Conservation (phyloP, 2,113 vertebrate genomes). For the Elachura formosa region DNA sequence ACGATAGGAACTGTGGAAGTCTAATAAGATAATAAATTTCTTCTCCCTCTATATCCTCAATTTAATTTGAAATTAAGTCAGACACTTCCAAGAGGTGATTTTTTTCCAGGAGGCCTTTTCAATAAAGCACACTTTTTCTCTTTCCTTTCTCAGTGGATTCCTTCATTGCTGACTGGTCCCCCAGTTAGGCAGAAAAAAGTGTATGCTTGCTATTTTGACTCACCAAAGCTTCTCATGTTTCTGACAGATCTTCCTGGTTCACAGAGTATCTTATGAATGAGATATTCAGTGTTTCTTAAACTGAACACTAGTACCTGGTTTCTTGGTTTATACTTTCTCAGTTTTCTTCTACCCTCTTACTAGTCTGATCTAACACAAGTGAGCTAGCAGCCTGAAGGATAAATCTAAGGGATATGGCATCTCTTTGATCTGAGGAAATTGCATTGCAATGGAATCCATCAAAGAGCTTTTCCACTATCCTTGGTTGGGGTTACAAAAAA, state of each 20-base stretch:
- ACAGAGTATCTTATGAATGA: background rate
- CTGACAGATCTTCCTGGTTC: background rate
- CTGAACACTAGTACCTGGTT: background rate
- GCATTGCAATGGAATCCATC: background rate
- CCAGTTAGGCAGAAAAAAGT: background rate
- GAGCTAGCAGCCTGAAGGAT: background rate
- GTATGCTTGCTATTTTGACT: background rate
- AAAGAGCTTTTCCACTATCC: background rate
- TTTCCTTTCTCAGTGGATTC: background rate
- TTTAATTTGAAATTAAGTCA: background rate
- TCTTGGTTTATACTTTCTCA: background rate
- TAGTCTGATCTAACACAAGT: background rate
- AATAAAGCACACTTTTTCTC: background rate
- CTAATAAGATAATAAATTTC: slow-evolving; percentile 1
- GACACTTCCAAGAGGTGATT: background rate
- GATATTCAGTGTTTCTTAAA: background rate
- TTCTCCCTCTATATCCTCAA: background rate
- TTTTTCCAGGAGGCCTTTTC: background rate
- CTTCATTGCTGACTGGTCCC: background rate
- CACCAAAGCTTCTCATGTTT: background rate
- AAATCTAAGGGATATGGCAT: background rate
- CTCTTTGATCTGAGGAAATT: background rate
- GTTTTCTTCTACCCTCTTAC: background rate
- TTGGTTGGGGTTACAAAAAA: background rate
- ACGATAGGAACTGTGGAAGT: background rate